Conservation (phyloP, 1,140 invertebrate species). For the Hylaeus anthracinus region DNA sequence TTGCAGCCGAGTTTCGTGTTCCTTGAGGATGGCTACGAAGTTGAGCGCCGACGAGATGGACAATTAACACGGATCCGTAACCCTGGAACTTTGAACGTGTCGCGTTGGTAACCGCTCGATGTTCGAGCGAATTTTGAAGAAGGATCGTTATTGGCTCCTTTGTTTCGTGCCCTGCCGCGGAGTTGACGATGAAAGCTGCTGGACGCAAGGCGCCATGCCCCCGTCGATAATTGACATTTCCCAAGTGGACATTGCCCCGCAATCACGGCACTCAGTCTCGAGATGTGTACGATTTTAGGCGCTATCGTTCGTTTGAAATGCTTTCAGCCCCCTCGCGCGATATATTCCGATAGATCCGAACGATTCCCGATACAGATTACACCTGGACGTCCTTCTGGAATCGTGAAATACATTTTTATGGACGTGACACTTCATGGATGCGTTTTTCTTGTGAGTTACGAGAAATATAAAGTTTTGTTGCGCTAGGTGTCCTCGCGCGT, state of each 20-base stretch:
- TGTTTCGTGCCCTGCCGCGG: constrained; percentile 4
- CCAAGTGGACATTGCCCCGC: background rate
- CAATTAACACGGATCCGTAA: constrained; percentile 49
- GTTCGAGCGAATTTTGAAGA: constrained; percentile 31
- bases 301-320: too few species aligned
- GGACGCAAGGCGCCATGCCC: background rate
- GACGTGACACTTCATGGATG: too few species aligned
- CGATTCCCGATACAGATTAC: too few species aligned
- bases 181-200: background rate
- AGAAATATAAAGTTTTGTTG: too few species aligned
- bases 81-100: constrained; percentile 34
- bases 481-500: too few species aligned
- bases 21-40: constrained; percentile 31
- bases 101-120: background rate
- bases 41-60: constrained; percentile 21
- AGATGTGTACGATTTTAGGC: too few species aligned
- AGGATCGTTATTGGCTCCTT: constrained; percentile 47
- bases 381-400: too few species aligned
- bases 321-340: too few species aligned
- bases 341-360: too few species aligned
- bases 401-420: too few species aligned
- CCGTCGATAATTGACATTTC: background rate
- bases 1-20: constrained; percentile 39
- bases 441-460: too few species aligned
- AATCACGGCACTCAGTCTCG: background rate